Evolutionary conservation across 2,888 invertebrate genomes (phyloP), one percentile per base, ranked within the genome.

Genomic region (Drosophila diplacantha): DNA sequence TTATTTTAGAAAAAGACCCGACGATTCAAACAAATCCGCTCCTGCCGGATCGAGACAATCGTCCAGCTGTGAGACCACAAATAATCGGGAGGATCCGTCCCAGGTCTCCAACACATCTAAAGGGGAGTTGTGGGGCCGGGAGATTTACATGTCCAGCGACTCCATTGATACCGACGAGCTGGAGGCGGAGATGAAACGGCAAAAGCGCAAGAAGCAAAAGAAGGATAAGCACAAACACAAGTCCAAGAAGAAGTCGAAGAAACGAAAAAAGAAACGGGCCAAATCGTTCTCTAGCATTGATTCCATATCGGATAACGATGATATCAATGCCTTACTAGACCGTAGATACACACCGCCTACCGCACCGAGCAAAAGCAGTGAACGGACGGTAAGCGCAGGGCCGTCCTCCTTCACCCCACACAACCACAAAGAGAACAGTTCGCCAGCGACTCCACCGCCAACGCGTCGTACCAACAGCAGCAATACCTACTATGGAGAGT

Each of bases 221-320:
- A 85, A 87, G 64, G 87, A 93, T 87, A 93, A 93, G 79, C 93
- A 94, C 44, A 93, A 93, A 81, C 93, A 94, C 43, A 94, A 94
- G 84, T 92, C 93, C 86, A 93, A 93, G 87, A 94, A 94, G 85
- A 93, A 93, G 71, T 90, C 92, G 41, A 93, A 93, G 79, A 94
- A 93, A 57, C 88, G 90, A 64, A 93, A 93, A 86, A 89, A 90
- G 38, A 91, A 91, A 86, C 92, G 93, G 50, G 90, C 90, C 58
- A 93, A 93, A 37, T 90, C 92, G 52, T 92, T 93, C 60, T 91
- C 93, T 0, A 93, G 93, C 81, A 89, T 93, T 69, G 93, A 92
- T 83, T 91, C 92, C 71, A 89, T 92, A 53, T 92, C 92, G 20
- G 90, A 91, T 34, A 91, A 91, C 71, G 91, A 88, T 59, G 91